Base-by-base conservation (phyloP, 2,113 vertebrate genomes). In the Tauraco erythrolophus region DNA sequence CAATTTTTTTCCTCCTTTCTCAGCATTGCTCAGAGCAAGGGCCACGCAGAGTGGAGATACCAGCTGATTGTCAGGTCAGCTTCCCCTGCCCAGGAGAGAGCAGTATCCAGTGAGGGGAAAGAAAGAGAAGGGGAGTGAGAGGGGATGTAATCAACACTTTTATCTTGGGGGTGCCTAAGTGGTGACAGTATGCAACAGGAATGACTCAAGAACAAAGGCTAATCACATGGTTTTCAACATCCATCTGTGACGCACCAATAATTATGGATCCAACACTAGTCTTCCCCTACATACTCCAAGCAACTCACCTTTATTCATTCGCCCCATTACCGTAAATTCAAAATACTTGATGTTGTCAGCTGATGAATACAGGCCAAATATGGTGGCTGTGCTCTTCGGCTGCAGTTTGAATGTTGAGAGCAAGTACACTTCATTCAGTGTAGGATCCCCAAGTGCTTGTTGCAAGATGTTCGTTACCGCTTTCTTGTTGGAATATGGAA, bases 291-390 rank as follows among this genome's bases (percentile, higher is more conserved):
- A 13, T 13, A 30, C n/a, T 43, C 12, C 25, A 66, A 85, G 50
- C 14, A 77, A 77, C 98, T 98, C 95, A 99, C 99, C 98, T 98
- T 99, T 99, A 98, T 98, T 99, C 90, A 99, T 97, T 58, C 99
- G 98, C 87, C 99, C 99, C 97, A 99, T 99, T 60, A 99, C 98
- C 0, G 93, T 98, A 89, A 99, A 98, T 88, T 99, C 99, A 97
- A 99, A 99, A 97, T 99, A 99, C 81, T 99, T 99, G 85, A 96
- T 99, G 97, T 98, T 99, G 92, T 99, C 98, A 75, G 89, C 94
- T 68, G 99, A 98, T 6, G 99, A 99, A 96, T 99, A 98, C 69
- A 99, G 94, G 69, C 99, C 99, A 77, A 99, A 99, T 78, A 99
- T 76, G 14, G 98, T 98, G 41, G 98, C 98, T 60, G 99, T 98